These are phyloP conservation scores for Sweltsa coloradensis DNA, from an alignment of 1,140 invertebrate genomes.

Conservation along the genomic window DNA sequence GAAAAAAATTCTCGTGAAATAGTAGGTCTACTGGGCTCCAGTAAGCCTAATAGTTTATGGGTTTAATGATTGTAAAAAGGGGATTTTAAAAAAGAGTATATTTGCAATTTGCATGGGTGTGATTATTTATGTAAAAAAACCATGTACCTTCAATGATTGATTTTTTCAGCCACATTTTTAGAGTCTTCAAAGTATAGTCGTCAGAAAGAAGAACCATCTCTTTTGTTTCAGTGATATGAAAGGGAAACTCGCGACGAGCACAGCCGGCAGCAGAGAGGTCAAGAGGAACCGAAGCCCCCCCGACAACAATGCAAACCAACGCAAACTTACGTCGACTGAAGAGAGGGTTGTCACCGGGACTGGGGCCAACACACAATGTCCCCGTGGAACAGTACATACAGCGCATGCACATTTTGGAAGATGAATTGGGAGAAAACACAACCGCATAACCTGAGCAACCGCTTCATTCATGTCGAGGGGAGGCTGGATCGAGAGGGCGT, in stretches of 20 bases:
- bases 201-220: conserved; percentile 53
- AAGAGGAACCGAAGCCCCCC: conserved; percentile 41
- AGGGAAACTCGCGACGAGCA: conserved; percentile 52
- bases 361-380: conserved; percentile 26
- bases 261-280: conserved; percentile 40
- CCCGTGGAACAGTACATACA: conserved; percentile 30
- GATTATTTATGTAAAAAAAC: no score
- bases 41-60: no score
- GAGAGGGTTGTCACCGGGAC: conserved; percentile 20
- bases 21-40: no score
- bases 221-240: conserved; percentile 46
- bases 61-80: no score
- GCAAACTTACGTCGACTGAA: conserved; percentile 27
- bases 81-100: no score
- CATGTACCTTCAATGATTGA: no score
- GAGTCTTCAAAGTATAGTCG: conserved; percentile 37
- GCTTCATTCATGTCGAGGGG: conserved; percentile 38
- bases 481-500: conserved; percentile 39
- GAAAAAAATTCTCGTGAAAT: no score
- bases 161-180: conserved; percentile 25
- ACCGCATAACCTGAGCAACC: conserved; percentile 39
- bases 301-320: conserved; percentile 23
- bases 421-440: conserved; percentile 38
- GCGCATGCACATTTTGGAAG: conserved; percentile 40
- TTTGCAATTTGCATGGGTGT: no score